Base-by-base conservation (phyloP, 2,888 invertebrate genomes). In the Mamestra brassicae region DNA sequence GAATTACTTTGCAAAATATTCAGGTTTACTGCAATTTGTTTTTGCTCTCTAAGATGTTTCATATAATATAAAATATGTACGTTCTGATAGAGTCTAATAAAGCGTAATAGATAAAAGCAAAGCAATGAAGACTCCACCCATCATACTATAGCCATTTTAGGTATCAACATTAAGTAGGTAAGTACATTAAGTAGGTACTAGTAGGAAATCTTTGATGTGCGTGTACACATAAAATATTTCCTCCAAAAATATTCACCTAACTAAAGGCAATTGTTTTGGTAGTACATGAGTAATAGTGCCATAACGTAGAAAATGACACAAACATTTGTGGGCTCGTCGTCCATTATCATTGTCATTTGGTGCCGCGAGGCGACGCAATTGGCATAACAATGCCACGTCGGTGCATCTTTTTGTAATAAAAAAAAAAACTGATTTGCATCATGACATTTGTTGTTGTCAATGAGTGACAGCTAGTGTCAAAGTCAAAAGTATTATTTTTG, bases 401-500 rank as follows among this genome's bases (percentile, higher is more conserved):
- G 89, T 90, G 90, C 92, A 89, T 92, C 90, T 88, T 88, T 91
- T 90, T 88, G 81, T 72, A 87, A 86, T 86, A 87, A 85, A 90
- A 90, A 90, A 90, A 90, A 87, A 89, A 84, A 78, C 74, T 84
- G 75, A 92, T 93, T 94, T 93, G 90, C 93, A 94, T 94, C 87
- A 74, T 89, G 87, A 89, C 89, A 90, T 92, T 92, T 90, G 87
- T 88, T 86, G 80, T 80, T 89, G 87, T 85, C 85, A 79, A 38
- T 76, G 81, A 83, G 69, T 89, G 88, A 88, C 88, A 81, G 79
- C 77, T 60, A 83, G 78, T 83, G 86, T 85, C 82, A 87, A 87
- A 86, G 84, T 87, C 85, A 84, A 85, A 88, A 83, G 69, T 83
- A 71, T 74, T 77, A 74, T 77, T 78, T 81, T 69, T 69, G 55